These are phyloP conservation scores for Phasia obesa DNA, from an alignment of 2,888 invertebrate species.

Conservation along the genomic window DNA sequence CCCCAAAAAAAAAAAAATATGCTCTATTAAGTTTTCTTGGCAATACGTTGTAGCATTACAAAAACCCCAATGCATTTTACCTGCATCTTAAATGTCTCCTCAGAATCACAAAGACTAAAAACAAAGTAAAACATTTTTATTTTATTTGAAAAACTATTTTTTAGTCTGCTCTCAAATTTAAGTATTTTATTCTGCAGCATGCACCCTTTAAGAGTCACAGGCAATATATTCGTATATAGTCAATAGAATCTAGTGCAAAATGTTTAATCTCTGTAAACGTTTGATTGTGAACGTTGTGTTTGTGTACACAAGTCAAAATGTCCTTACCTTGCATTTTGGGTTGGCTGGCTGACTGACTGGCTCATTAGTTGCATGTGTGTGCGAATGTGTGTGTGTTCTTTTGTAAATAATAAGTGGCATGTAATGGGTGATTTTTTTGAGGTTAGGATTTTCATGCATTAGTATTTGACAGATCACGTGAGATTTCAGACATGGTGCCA, in stretches of 20 bases:
- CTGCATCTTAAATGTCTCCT: background rate
- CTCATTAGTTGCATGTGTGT: conserved; percentile 60
- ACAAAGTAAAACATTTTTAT: background rate
- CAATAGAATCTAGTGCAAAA: conserved; percentile 41
- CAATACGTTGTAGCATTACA: conserved; percentile 38
- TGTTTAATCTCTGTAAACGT: conserved; percentile 7
- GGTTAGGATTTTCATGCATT: no score
- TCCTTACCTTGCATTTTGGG: conserved; percentile 63
- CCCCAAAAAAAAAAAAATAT: conserved; percentile 6
- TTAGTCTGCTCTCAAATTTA: background rate
- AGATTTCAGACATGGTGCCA: no score
- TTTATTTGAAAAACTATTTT: background rate
- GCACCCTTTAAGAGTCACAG: conserved; percentile 32
- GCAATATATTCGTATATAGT: conserved; percentile 49
- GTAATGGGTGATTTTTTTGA: no score
- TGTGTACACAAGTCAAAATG: conserved; percentile 4
- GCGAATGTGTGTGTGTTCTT: conserved; percentile 13
- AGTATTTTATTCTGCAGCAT: conserved; percentile 28
- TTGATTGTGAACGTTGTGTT: conserved; percentile 35
- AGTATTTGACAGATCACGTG: no score
- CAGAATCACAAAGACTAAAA: background rate
- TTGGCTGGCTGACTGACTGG: no score
- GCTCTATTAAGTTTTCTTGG: conserved; percentile 58
- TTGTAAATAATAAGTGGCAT: conserved; percentile 12
- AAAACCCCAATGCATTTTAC: conserved; percentile 21